Evolutionary conservation across 2,888 invertebrate genomes (phyloP).

Genomic region (Tridacna crocea): DNA sequence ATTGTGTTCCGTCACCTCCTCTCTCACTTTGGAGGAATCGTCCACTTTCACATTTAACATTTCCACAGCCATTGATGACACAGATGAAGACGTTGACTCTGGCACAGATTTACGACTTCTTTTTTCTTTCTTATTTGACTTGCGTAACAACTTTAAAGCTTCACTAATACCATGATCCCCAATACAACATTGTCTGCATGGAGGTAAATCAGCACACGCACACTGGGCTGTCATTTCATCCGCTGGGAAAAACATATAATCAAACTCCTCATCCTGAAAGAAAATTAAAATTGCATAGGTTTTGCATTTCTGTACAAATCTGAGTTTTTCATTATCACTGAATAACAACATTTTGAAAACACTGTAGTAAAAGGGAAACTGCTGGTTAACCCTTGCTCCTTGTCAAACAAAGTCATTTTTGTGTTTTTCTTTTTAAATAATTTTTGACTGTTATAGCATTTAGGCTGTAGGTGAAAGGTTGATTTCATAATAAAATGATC

Average conservation of each 20-base stretch:
- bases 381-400: no score
- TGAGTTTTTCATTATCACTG: no score
- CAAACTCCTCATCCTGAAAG: constrained; percentile 67
- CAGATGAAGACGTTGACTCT: constrained; percentile 14
- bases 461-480: no score
- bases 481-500: no score
- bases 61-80: background rate
- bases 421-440: no score
- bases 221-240: background rate
- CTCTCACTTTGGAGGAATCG: background rate
- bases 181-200: constrained; percentile 8
- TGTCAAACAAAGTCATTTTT: no score
- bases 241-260: constrained; percentile 45
- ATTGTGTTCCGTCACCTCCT: background rate
- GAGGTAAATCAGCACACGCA: background rate
- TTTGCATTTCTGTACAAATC: no score
- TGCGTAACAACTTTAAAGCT: constrained; percentile 33
- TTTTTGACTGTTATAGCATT: no score
- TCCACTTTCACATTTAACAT: constrained; percentile 8
- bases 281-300: background rate
- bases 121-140: constrained; percentile 53
- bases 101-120: constrained; percentile 31
- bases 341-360: no score
- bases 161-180: constrained; percentile 54
- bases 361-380: no score